phyloP scores from a whole-genome alignment of 1,140 invertebrate species.

The Drosophila bifasciata region DNA sequence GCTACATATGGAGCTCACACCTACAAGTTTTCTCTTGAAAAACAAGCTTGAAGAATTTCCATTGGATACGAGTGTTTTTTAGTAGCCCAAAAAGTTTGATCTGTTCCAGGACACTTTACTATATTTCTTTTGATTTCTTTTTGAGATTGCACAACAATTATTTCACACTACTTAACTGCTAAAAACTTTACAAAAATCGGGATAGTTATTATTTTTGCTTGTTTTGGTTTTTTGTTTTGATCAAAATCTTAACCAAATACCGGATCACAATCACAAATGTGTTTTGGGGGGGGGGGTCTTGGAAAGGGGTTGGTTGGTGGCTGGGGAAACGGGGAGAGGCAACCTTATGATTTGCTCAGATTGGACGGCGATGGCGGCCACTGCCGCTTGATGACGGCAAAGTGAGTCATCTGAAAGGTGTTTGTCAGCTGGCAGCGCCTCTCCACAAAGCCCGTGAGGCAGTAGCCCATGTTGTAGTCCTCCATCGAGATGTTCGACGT shows the following conservation, averaged over 20 bases:
- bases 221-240: slow-evolving; percentile 9
- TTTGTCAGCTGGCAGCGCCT: slow-evolving; percentile 91
- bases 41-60: too few relatives aligned
- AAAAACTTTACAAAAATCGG: slow-evolving; percentile 25
- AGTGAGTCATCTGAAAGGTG: slow-evolving; percentile 93
- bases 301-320: too few relatives aligned
- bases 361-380: slow-evolving; percentile 78
- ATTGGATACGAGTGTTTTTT: too few relatives aligned
- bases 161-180: slow-evolving; percentile 39
- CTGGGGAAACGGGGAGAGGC: slow-evolving; percentile 3
- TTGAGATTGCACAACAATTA: slow-evolving; percentile 48
- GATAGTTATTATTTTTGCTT: neutral
- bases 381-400: slow-evolving; percentile 90
- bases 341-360: slow-evolving; percentile 63
- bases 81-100: too few relatives aligned
- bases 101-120: slow-evolving; percentile 17
- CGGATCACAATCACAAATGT: slow-evolving; percentile 55
- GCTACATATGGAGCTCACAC: slow-evolving; percentile 12
- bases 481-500: slow-evolving; percentile 85
- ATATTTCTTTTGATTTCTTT: slow-evolving; percentile 32
- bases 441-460: slow-evolving; percentile 93
- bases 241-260: slow-evolving; percentile 36
- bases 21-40: slow-evolving; percentile 1
- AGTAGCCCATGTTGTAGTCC: slow-evolving; percentile 95
- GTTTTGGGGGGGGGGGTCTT: too few relatives aligned